These are phyloP conservation scores for Aurelia aurita DNA, from an alignment of 30 jellyfish, hydroid and myxozoan genomes.

Conservation along the genomic window DNA sequence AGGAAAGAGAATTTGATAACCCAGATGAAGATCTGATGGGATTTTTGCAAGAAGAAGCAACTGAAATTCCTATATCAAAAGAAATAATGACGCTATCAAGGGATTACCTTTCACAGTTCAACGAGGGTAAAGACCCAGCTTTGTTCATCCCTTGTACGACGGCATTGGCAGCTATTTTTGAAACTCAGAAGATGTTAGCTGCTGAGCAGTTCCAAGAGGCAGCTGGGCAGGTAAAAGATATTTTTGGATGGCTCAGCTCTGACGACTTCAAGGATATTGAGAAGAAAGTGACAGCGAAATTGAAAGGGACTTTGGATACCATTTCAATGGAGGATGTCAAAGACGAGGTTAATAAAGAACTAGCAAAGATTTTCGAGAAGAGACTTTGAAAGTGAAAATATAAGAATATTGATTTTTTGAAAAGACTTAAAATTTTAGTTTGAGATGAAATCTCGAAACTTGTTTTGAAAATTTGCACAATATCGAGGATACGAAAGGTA, in stretches of 20 bases:
- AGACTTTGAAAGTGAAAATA: too few species aligned
- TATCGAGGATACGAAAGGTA: too few species aligned
- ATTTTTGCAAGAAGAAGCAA: neutral
- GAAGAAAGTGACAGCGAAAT: neutral
- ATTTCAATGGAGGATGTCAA: neutral
- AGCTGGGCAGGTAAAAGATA: neutral
- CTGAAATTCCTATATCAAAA: neutral
- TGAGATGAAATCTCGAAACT: too few species aligned
- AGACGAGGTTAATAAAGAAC: neutral
- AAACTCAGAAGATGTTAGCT: neutral
- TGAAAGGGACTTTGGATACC: slow-evolving; percentile 8
- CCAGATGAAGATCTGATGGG: neutral
- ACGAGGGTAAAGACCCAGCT: neutral
- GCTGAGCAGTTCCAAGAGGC: neutral
- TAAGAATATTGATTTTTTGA: too few species aligned
- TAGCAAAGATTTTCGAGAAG: neutral
- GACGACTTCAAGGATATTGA: neutral
- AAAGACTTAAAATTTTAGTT: too few species aligned
- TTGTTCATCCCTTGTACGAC: neutral
- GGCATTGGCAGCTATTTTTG: neutral
- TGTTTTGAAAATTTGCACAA: too few species aligned
- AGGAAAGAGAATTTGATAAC: neutral
- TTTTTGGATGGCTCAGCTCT: neutral
- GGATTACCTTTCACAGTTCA: neutral
- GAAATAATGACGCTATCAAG: neutral